Conservation (phyloP, 1,140 invertebrate genomes). For the Listronotus oregonensis region DNA sequence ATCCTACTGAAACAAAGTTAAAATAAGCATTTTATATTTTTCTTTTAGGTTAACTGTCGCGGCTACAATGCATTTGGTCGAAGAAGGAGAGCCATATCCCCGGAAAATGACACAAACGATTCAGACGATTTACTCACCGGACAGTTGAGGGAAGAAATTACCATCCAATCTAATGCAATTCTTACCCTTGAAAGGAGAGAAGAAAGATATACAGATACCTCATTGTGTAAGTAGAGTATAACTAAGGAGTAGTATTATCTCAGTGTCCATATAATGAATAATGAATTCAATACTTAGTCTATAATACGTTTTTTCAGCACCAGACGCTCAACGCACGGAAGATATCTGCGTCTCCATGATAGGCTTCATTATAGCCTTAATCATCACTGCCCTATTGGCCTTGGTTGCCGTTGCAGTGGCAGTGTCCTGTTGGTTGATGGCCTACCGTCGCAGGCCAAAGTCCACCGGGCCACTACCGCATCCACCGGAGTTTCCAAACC, state of each 20-base stretch:
- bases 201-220: conserved; percentile 68
- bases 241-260: background rate
- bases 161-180: conserved; percentile 89
- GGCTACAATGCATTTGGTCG: conserved; percentile 87
- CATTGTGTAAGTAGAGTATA: conserved; percentile 64
- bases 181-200: conserved; percentile 85
- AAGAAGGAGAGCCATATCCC: conserved; percentile 71
- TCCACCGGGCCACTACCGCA: conserved; percentile 87
- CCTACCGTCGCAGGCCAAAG: conserved; percentile 84
- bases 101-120: conserved; percentile 63
- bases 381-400: conserved; percentile 88
- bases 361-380: conserved; percentile 88
- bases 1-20: too few species aligned
- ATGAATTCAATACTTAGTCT: conserved; percentile 4
- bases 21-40: background rate
- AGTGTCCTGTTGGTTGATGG: conserved; percentile 93
- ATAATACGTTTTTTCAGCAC: conserved; percentile 59
- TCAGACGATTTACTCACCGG: conserved; percentile 70
- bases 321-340: conserved; percentile 70
- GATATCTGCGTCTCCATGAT: conserved; percentile 93
- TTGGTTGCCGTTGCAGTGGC: conserved; percentile 91
- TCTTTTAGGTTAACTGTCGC: conserved; percentile 81
- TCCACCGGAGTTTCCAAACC: conserved; percentile 93
- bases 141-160: conserved; percentile 89
- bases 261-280: background rate